Evolutionary conservation across 2,888 invertebrate genomes (phyloP), one percentile per base, ranked within the genome.

Genomic region (Drosophila pegasa): DNA sequence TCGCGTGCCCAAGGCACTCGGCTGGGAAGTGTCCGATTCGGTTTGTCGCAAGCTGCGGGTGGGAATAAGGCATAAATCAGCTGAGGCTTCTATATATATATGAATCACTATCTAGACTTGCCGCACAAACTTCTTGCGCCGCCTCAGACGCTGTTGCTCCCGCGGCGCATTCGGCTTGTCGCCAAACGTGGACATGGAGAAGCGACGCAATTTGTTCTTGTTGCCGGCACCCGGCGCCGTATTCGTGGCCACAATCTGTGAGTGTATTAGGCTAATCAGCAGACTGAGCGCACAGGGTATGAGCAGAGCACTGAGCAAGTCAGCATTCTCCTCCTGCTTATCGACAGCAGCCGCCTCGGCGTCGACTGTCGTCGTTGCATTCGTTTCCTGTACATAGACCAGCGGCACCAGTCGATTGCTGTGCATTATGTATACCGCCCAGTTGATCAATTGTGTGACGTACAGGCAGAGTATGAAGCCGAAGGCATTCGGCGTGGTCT

Each of bases 401-500:
- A 71, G 55, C 16, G 70, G 61, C 38, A 38, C 81, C 40, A 82
- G 60, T 54, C 81, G 88, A 80, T 90, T 90, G 57, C 89, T 80
- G 78, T 93, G 91, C 70, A 91, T 90, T 35, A 91, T 91, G 78
- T 93, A 93, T 20, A 93, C 80, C 37, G 91, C 91, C 91, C 92
- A 92, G 72, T 91, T 93, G 37, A 92, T 80, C 82, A 93, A 86
- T 93, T 98, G 97, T 76, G 96, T 93, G 52, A 95, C 85, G 93
- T 98, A 98, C 29, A 98, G 92, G n/a, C 94, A 92, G 27, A 97
- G 93, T 60, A 98, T 94, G 78, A 97, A 93, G 64, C 94, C 93
- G 89, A 96, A 97, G 76, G 97, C 95, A 70, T 94, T 93, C 6
- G 94, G 93, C 8, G 97, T 97, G 7, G 98, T 98, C 93, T 98